phyloP scores from a whole-genome alignment of 2,888 invertebrate species.

The Seladonia tumulorum region DNA sequence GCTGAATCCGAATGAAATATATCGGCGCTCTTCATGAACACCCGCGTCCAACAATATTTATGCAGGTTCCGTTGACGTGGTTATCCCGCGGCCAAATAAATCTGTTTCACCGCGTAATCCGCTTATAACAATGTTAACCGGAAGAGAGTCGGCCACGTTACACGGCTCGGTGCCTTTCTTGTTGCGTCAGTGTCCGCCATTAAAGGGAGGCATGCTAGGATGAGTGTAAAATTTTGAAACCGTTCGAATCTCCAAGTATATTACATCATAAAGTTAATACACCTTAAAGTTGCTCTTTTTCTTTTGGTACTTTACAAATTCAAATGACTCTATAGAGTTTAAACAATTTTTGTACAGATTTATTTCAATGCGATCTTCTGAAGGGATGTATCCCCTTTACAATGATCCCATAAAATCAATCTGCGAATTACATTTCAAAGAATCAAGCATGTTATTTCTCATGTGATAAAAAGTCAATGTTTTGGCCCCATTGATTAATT shows the following conservation, averaged over 20 bases:
- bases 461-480: too few species aligned
- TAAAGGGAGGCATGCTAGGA: background rate
- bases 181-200: background rate
- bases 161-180: background rate
- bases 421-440: too few species aligned
- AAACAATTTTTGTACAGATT: too few species aligned
- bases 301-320: too few species aligned
- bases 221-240: background rate
- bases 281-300: too few species aligned
- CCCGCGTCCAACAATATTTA: slow-evolving; percentile 19
- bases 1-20: slow-evolving; percentile 7
- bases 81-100: slow-evolving; percentile 33
- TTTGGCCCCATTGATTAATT: background rate
- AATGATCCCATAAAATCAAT: too few species aligned
- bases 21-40: slow-evolving; percentile 15
- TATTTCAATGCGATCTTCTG: too few species aligned
- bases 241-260: background rate
- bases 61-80: slow-evolving; percentile 7
- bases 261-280: background rate
- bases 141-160: background rate
- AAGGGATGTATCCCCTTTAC: too few species aligned
- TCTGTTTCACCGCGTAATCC: slow-evolving; percentile 36
- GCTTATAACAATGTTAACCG: background rate
- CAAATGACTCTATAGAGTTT: too few species aligned
- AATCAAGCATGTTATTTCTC: too few species aligned